Evolutionary conservation across 2,113 vertebrate species (phyloP).

Genomic region (Elaphurus davidianus): DNA sequence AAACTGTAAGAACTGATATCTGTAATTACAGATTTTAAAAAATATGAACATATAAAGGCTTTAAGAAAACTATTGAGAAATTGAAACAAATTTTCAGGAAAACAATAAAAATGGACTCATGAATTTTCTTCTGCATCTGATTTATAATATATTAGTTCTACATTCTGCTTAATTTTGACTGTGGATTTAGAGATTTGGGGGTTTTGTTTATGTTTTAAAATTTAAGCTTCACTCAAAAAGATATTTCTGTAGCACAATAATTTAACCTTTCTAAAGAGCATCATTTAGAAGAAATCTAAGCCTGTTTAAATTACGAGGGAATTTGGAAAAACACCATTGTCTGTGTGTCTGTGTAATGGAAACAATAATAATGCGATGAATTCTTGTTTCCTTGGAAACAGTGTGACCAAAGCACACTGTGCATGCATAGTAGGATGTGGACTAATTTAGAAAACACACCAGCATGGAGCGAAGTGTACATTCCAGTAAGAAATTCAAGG

Average conservation of each 20-base stretch:
- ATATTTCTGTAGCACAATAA: neutral
- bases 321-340: neutral
- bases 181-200: neutral
- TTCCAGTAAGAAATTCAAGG: constrained; percentile 15
- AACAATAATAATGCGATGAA: neutral
- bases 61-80: neutral
- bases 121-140: neutral
- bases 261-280: neutral
- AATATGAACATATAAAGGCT: neutral
- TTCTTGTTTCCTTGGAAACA: constrained; percentile 49
- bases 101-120: neutral
- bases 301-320: neutral
- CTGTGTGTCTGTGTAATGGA: neutral
- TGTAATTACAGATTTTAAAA: neutral
- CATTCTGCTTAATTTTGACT: neutral
- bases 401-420: neutral
- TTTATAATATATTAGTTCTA: neutral
- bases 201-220: neutral
- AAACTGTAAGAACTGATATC: neutral
- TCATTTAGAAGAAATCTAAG: neutral
- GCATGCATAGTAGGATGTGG: neutral
- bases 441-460: constrained; percentile 5
- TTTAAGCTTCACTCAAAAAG: neutral
- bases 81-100: neutral
- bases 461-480: neutral